Percentiles rank a stretch among this genome's conserved stretches.
These are phyloP conservation scores for Thalassoma bifasciatum DNA, from an alignment of 2,113 vertebrate species.

Conservation along the genomic window DNA sequence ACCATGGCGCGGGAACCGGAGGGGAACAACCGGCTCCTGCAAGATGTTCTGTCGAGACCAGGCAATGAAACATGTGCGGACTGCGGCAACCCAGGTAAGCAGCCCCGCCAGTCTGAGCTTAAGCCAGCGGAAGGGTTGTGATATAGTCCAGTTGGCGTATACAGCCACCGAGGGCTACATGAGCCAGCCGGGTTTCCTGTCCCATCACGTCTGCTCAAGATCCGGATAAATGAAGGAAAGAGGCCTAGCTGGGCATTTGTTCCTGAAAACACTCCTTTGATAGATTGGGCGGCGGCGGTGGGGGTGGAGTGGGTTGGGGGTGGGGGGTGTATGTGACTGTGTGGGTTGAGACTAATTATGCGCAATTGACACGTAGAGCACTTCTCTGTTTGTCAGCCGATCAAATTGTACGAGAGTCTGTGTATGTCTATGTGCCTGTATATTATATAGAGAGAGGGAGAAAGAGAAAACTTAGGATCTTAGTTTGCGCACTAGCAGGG, in stretches of 20 bases:
- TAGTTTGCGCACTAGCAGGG: not conserved
- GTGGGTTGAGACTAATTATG: too few species aligned
- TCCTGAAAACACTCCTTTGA: conserved; percentile 13
- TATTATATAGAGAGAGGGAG: too few species aligned
- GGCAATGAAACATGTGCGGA: conserved; percentile 77
- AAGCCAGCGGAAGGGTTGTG: not conserved
- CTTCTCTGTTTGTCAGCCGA: not conserved
- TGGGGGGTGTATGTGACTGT: too few species aligned
- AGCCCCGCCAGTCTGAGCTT: not conserved
- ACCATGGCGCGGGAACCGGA: conserved; percentile 77
- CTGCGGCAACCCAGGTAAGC: conserved; percentile 80
- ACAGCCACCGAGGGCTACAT: not conserved
- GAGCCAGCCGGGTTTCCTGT: not conserved
- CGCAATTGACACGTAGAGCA: conserved; percentile 33
- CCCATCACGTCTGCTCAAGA: conserved; percentile 5
- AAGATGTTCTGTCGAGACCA: conserved; percentile 71
- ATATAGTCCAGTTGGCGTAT: too few species aligned
- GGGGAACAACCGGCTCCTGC: conserved; percentile 69
- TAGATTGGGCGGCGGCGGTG: too few species aligned
- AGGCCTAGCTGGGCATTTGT: conserved; percentile 1
- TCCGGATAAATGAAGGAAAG: not conserved
- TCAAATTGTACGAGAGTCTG: too few species aligned
- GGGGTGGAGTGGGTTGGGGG: too few species aligned
- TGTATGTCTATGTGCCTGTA: too few species aligned
- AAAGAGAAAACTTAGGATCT: not conserved